These are phyloP conservation scores for Eumaeus atala DNA, from an alignment of 1,140 invertebrate genomes.

Conservation along the genomic window DNA sequence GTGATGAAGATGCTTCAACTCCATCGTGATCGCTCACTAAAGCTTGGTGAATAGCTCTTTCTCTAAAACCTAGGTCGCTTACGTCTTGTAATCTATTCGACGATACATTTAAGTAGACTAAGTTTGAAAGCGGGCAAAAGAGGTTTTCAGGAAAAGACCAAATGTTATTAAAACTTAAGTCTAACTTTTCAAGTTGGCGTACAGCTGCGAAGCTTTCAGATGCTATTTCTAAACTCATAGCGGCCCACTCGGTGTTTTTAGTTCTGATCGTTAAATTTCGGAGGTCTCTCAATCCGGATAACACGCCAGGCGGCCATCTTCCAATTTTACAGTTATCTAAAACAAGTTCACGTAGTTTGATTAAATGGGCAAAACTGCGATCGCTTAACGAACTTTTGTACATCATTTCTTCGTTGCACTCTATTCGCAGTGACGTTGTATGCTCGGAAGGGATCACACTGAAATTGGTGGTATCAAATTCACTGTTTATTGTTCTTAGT, in stretches of 20 bases:
- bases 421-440: conserved; percentile 84
- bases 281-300: conserved; percentile 83
- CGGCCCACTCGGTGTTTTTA: conserved; percentile 84
- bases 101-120: conserved; percentile 86
- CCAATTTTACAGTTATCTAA: conserved; percentile 90
- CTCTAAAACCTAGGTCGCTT: conserved; percentile 84
- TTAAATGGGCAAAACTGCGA: conserved; percentile 85
- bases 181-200: conserved; percentile 85
- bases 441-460: conserved; percentile 89
- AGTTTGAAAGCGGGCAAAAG: conserved; percentile 86
- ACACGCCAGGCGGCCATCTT: conserved; percentile 82
- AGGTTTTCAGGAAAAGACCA: conserved; percentile 89
- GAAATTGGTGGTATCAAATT: conserved; percentile 90
- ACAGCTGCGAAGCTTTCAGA: conserved; percentile 82
- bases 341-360: conserved; percentile 83
- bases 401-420: conserved; percentile 85
- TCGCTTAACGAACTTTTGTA: conserved; percentile 83
- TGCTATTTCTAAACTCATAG: conserved; percentile 85
- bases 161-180: conserved; percentile 91
- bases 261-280: conserved; percentile 88
- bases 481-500: conserved; percentile 85
- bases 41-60: conserved; percentile 76
- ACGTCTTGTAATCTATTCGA: conserved; percentile 90
- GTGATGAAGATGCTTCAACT: conserved; percentile 48
- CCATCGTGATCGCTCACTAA: conserved; percentile 77